Evolutionary conservation across 1,140 invertebrate species (phyloP).

Genomic region (Caerostris extrusa): DNA sequence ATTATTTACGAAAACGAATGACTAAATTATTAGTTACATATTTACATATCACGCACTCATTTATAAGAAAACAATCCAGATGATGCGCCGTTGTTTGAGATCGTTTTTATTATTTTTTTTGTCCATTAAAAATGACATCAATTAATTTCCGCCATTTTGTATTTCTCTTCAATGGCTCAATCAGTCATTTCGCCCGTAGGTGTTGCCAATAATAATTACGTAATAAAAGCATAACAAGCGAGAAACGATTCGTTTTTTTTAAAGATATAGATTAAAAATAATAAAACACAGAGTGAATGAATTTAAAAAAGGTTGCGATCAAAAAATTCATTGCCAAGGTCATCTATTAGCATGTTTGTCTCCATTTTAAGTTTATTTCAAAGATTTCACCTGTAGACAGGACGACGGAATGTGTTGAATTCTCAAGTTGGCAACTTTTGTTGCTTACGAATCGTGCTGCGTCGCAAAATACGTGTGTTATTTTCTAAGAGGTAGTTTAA

Average conservation of each 20-base stretch:
- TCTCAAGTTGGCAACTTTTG: neutral
- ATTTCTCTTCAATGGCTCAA: neutral
- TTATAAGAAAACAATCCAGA: neutral
- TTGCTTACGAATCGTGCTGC: neutral
- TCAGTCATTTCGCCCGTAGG: neutral
- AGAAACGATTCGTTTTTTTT: neutral
- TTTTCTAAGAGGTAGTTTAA: neutral
- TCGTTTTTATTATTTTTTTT: neutral
- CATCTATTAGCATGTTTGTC: neutral
- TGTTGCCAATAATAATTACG: constrained; percentile 12
- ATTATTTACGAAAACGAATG: neutral
- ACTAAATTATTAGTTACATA: neutral
- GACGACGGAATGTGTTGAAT: neutral
- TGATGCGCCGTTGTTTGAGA: neutral
- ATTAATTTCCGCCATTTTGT: neutral
- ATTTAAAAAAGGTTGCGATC: neutral
- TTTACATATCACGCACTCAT: constrained; percentile 17
- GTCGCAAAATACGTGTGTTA: constrained; percentile 34
- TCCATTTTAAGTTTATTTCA: constrained; percentile 23
- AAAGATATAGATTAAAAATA: neutral
- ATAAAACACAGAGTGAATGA: neutral
- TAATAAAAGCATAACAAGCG: neutral
- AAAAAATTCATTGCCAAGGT: constrained; percentile 33
- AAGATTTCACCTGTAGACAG: neutral
- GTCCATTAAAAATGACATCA: neutral